These are phyloP conservation scores for Astyanax mexicanus DNA, from an alignment of 2,797 vertebrate genomes.

Conservation along the genomic window DNA sequence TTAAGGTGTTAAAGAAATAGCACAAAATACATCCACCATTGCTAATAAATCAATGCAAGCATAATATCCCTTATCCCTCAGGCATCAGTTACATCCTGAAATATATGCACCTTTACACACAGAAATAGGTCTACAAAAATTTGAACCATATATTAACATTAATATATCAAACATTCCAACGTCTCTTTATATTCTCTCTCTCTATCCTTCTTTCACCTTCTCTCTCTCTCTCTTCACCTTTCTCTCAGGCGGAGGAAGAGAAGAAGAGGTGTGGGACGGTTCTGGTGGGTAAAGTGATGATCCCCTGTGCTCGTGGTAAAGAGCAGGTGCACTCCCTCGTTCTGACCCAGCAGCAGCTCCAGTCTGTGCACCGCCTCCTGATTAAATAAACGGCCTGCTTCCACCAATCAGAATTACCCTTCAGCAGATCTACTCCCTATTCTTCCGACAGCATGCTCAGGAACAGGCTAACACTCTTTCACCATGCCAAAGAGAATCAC, in stretches of 20 bases:
- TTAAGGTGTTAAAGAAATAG: too few species aligned
- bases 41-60: too few species aligned
- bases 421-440: conserved; percentile 14
- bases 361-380: conserved; percentile 83
- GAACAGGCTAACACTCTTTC: conserved; percentile 24
- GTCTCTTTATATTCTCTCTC: neutral
- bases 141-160: too few species aligned
- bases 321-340: conserved; percentile 87
- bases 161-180: too few species aligned
- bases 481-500: conserved; percentile 49
- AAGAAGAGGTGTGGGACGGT: conserved; percentile 80
- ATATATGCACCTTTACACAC: too few species aligned
- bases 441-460: conserved; percentile 21
- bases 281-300: conserved; percentile 84
- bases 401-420: conserved; percentile 36
- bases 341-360: conserved; percentile 86
- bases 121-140: too few species aligned
- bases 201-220: neutral
- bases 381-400: conserved; percentile 63
- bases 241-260: conserved; percentile 81
- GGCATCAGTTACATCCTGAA: too few species aligned
- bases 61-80: too few species aligned
- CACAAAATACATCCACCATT: too few species aligned
- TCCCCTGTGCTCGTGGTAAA: conserved; percentile 85
- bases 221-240: neutral